Evolutionary conservation across 2,797 vertebrate species (phyloP), one percentile per base, ranked within the genome.

Genomic region (Chiroxiphia lanceolata): DNA sequence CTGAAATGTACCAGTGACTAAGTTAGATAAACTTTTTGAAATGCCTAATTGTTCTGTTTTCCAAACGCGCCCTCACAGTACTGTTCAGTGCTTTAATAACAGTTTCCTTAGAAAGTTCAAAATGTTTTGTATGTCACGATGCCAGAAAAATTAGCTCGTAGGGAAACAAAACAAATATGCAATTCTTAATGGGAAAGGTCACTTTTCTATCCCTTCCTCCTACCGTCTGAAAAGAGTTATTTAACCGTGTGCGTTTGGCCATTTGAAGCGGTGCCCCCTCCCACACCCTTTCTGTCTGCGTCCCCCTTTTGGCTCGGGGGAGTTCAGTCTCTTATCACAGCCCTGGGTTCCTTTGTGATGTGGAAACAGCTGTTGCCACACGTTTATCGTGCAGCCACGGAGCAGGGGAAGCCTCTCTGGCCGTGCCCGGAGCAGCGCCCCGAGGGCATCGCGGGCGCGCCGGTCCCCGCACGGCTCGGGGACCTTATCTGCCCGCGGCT

Each of bases 71-170:
- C 88, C 93, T 92, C 45, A 3, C 84, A 34, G 85, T 75, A 87
- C 92, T 18, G 85, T 61, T 83, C 90, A 84, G 54, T 11, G 48
- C 89, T 96, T 95, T 93, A 92, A 64, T 86, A 95, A 61, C 80
- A 54, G 85, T 79, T 96, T 89, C 92, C 96, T 96, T 91, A 95
- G 95, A 94, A 96, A 95, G 93, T 89, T 90, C 94, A 92, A 61
- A 80, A 68, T 96, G 92, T 96, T 97, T 96, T 89, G 5, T 23
- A 34, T 95, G 96, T 96, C 96, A 89, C 5, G 1, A 75, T 71
- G 96, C 95, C 96, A 97, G 95, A 92, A 95, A 95, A 96, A 93
- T 89, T 69, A 67, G 50, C 91, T 63, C 31, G 64, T 17, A 59
- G 75, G 60, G 90, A 95, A 96, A 94, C 90, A 96, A 94, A 94